These are phyloP conservation scores for Aphaenogaster rudis DNA, from an alignment of 1,140 invertebrate species.

Conservation along the genomic window DNA sequence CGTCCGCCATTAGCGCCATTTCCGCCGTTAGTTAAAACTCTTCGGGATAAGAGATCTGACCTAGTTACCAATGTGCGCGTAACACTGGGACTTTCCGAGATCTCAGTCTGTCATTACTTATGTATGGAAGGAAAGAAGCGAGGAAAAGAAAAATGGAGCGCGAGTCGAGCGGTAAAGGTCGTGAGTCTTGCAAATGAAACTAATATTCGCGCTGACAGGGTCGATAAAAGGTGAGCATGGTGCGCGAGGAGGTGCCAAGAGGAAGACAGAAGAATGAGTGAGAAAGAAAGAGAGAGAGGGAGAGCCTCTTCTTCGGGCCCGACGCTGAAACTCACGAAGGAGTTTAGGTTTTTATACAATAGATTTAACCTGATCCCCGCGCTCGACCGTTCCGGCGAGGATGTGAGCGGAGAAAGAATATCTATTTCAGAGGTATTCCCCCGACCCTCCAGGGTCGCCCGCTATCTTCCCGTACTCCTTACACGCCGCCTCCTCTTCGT, in stretches of 20 bases:
- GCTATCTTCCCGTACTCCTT: slow-evolving; percentile 4
- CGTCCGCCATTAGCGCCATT: slow-evolving; percentile 47
- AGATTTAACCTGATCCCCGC: slow-evolving; percentile 66
- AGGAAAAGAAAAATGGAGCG: slow-evolving; percentile 45
- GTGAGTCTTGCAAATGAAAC: slow-evolving; percentile 78
- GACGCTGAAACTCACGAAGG: slow-evolving; percentile 33
- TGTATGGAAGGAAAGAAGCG: slow-evolving; percentile 40
- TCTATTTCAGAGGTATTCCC: slow-evolving; percentile 70
- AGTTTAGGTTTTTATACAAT: slow-evolving; percentile 72
- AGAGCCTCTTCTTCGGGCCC: slow-evolving; percentile 36
- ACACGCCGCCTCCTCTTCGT: not conserved
- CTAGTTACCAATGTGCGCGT: slow-evolving; percentile 34
- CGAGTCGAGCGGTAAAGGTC: slow-evolving; percentile 62
- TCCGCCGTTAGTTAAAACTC: slow-evolving; percentile 46
- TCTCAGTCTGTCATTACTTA: slow-evolving; percentile 62
- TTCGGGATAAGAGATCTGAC: slow-evolving; percentile 55
- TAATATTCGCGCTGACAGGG: slow-evolving; percentile 74
- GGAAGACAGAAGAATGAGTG: not conserved
- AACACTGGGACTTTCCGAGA: slow-evolving; percentile 28
- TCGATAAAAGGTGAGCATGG: slow-evolving; percentile 44
- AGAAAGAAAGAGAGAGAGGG: not conserved
- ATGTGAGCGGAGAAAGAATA: slow-evolving; percentile 73
- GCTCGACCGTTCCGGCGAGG: slow-evolving; percentile 67
- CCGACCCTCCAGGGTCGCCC: slow-evolving; percentile 36
- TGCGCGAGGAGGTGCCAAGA: not conserved